Evolutionary conservation across 2,113 vertebrate species (phyloP).

Genomic region (Halcyon senegalensis): DNA sequence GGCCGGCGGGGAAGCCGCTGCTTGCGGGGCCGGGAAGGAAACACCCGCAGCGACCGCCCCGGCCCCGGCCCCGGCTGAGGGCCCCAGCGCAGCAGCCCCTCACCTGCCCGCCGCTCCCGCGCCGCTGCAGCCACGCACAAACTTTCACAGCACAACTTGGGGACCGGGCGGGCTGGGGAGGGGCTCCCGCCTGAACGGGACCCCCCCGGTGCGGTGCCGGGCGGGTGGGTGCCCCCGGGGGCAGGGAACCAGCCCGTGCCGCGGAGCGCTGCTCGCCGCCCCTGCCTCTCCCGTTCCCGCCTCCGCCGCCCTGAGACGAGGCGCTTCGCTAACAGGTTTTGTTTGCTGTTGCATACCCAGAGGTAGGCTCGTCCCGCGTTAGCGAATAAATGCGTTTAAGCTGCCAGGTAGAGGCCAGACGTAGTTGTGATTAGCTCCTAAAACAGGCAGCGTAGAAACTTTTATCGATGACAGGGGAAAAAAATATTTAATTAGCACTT

Average conservation of each 20-base stretch:
- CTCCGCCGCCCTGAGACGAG: background rate
- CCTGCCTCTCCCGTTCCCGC: background rate
- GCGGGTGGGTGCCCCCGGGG: background rate
- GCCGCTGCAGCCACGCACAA: background rate
- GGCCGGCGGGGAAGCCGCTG: background rate
- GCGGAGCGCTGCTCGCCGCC: background rate
- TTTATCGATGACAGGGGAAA: background rate
- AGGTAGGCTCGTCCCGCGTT: background rate
- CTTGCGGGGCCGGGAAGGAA: background rate
- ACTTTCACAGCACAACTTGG: constrained; percentile 13
- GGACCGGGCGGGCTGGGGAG: background rate
- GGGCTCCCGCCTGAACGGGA: background rate
- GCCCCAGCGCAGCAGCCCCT: background rate
- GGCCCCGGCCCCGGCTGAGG: background rate
- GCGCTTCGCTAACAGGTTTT: background rate
- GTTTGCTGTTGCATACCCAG: background rate
- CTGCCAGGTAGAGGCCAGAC: background rate
- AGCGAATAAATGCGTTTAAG: background rate
- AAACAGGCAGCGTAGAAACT: background rate
- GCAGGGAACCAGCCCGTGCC: background rate
- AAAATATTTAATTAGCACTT: background rate
- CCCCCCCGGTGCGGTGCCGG: background rate
- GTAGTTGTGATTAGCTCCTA: background rate
- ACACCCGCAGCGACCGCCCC: background rate
- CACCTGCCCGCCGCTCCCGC: background rate